Evolutionary conservation across 2,797 vertebrate genomes (phyloP), one percentile per base, ranked within the genome.

Genomic region (Oryzias dopingdopingensis): DNA sequence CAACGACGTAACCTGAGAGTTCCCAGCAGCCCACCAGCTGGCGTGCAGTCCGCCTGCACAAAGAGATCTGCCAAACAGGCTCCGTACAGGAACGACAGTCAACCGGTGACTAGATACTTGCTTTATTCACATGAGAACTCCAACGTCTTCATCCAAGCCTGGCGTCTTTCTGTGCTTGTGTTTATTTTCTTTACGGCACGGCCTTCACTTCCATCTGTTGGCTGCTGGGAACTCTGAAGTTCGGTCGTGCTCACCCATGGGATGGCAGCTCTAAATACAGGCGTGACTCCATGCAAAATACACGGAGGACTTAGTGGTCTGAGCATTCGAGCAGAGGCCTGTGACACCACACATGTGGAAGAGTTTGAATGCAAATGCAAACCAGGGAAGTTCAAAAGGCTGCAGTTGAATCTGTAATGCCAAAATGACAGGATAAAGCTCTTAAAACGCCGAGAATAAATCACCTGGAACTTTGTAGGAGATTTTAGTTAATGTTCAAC

Each of bases 11-110:
- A 80, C 75, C 90, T 61, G 43, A 92, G 92, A 91, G 82, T 88
- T 88, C 88, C 86, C 91, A 90, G 77, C 24, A 89, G 87, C 86
- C 88, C 69, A 91, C 93, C 81, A 94, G 93, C 92, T 93, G 93
- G 92, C 90, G 83, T 75, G 81, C 87, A 78, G 64, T 63, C 59
- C 52, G 76, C 6, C 77, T 64, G 80, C 74, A 79, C 83, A 89
- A 90, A 86, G 80, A 80, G 80, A 62, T 49, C 52, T 26, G 64
- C 16, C 83, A 69, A 40, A 42, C 24, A 22, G 32, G n/a, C 72
- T 80, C 82, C 84, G 65, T 54, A 85, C 78, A 69, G 56, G 73
- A 52, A 68, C 45, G 69, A 62, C 76, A 79, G 85, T 61, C 74
- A 65, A 65, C 85, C 91, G 77, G 79, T 62, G 49, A 46, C 47